Conservation (phyloP, 2,113 vertebrate genomes). For the Aleadryas rufinucha region DNA sequence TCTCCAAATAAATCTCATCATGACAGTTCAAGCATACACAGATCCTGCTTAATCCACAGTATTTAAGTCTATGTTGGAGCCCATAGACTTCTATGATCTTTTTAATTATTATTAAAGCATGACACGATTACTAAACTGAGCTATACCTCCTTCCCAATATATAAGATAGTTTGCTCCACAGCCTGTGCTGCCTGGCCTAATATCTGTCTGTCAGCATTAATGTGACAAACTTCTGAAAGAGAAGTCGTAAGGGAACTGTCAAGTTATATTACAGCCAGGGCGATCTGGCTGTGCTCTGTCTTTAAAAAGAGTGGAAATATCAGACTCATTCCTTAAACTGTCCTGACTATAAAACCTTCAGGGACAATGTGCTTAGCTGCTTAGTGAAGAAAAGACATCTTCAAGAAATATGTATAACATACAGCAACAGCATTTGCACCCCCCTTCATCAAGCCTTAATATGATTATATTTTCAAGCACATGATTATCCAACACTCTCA, state of each 20-base stretch:
- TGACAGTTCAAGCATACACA: background rate
- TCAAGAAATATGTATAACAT: background rate
- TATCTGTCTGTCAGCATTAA: slow-evolving; percentile 45
- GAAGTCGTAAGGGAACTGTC: slow-evolving; percentile 34
- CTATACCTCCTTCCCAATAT: slow-evolving; percentile 15
- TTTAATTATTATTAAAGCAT: slow-evolving; percentile 33
- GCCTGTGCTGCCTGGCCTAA: slow-evolving; percentile 26
- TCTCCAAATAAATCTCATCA: background rate
- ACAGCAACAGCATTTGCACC: background rate
- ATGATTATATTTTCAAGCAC: background rate
- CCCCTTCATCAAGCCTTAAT: background rate
- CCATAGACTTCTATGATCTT: background rate
- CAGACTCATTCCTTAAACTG: slow-evolving; percentile 27
- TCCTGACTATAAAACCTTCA: slow-evolving; percentile 16
- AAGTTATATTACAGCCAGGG: background rate
- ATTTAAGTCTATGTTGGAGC: background rate
- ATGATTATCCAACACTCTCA: background rate
- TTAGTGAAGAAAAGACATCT: background rate
- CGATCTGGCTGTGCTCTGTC: background rate
- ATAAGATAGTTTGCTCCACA: slow-evolving; percentile 26
- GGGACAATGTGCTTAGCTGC: slow-evolving; percentile 4
- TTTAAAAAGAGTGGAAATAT: slow-evolving; percentile 1
- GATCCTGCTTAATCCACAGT: background rate
- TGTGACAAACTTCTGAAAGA: background rate
- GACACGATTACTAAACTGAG: slow-evolving; percentile 37